Base-by-base conservation (phyloP, 2,113 vertebrate species). In the Odocoileus virginianus region DNA sequence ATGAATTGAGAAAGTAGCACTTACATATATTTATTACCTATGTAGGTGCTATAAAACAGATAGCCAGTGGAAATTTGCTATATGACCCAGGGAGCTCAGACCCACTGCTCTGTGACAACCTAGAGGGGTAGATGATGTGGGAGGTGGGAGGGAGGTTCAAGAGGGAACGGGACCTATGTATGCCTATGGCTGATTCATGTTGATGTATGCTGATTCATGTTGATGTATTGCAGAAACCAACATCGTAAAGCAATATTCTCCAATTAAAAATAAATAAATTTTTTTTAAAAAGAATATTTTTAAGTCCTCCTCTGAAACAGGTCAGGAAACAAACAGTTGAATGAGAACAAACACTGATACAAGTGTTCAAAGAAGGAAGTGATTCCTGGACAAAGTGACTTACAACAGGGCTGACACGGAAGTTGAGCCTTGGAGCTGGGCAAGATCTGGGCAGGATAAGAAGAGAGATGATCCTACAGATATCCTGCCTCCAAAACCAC, bases 301-400 rank as follows among this genome's bases (percentile, higher is more conserved):
- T 55, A 54, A 82, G 47, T 61, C 36, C 6, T 86, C 79, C 36
- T 92, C 58, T 54, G 52, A 92, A 94, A 74, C 17, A 81, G 64
- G 8, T 60, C 57, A 74, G 36, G 47, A 17, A 74, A 61, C 25
- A 50, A 85, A 54, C 0, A 60, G 17, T 1, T 85, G 36, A 61
- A 54, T 36, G 71, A 90, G 47, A 54, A 90, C 7, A 87, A 14
- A 78, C 23, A 30, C 10, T 28, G 45, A 45, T 58, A 5, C 5
- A 54, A 27, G 33, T 28, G 19, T 58, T 85, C 85, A 61, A n/a
- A 92, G 40, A 40, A 89, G 54, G 60, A 92, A 57, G 43, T 6
- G 12, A 81, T 47, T 92, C 71, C 55, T 43, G 2, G 25, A n/a
- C 58, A 76, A 55, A 55, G 43, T 2, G 1, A 47, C 33, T 87